These are phyloP conservation scores for Nicator chloris DNA, from an alignment of 2,113 vertebrate genomes.

Conservation along the genomic window DNA sequence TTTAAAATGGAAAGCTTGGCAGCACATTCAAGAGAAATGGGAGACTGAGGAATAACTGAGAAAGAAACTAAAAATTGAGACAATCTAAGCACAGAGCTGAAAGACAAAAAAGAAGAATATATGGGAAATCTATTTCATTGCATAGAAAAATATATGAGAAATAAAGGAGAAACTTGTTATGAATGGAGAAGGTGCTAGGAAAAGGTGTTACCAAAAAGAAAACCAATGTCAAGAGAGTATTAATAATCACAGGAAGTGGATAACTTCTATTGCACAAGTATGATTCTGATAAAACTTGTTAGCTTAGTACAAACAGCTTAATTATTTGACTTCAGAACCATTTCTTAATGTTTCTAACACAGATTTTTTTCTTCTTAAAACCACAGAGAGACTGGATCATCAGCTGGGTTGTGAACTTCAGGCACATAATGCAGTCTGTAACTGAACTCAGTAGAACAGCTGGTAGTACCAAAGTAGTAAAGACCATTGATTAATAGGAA, in stretches of 20 bases:
- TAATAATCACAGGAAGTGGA: background rate
- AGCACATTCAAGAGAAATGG: background rate
- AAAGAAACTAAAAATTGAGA: background rate
- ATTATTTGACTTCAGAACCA: background rate
- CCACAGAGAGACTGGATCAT: background rate
- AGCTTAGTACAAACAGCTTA: background rate
- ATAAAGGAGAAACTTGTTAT: background rate
- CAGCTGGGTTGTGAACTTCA: background rate
- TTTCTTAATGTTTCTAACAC: background rate
- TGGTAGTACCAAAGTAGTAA: background rate
- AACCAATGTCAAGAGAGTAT: background rate
- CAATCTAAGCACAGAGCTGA: background rate
- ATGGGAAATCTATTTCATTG: background rate
- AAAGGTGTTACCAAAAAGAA: background rate
- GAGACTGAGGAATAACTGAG: background rate
- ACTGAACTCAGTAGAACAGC: background rate
- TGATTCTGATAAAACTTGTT: background rate
- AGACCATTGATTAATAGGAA: background rate
- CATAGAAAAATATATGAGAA: background rate
- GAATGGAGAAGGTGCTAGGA: background rate
- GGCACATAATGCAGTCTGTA: background rate
- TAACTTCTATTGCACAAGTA: background rate
- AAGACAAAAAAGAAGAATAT: background rate
- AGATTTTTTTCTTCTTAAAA: background rate
- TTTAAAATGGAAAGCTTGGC: slow-evolving; percentile 21